A percentile compares a stretch with the other conserved stretches of the same genome.
These are phyloP conservation scores for Drosophila sp. DNA, from an alignment of 1,140 invertebrate genomes.

Conservation along the genomic window DNA sequence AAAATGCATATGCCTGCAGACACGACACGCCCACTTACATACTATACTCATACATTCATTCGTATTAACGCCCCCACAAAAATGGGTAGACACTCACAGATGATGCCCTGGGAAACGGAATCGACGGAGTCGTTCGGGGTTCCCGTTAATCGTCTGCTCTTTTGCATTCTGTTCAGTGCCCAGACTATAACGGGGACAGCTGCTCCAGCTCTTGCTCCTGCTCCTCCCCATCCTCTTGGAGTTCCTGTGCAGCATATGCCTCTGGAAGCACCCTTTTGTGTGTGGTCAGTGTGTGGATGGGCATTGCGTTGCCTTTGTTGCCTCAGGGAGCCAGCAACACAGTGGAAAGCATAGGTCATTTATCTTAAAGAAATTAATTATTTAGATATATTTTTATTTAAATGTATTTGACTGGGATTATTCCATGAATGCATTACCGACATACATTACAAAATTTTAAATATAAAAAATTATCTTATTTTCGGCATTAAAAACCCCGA, in stretches of 20 bases:
- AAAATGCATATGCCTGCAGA: conserved; percentile 70
- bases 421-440: too few relatives aligned
- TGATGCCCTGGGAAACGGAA: conserved; percentile 28
- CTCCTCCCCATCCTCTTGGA: not conserved
- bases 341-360: too few relatives aligned
- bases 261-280: conserved; percentile 31
- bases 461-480: too few relatives aligned
- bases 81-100: conserved; percentile 12
- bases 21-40: conserved; percentile 49
- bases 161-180: conserved; percentile 70
- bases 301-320: conserved; percentile 59
- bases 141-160: conserved; percentile 80
- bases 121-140: conserved; percentile 33
- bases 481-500: too few relatives aligned
- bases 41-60: not conserved
- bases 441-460: too few relatives aligned
- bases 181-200: conserved; percentile 30
- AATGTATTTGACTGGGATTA: too few relatives aligned
- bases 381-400: too few relatives aligned
- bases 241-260: conserved; percentile 33
- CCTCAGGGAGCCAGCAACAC: conserved; percentile 12
- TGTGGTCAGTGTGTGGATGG: not conserved
- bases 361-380: too few relatives aligned
- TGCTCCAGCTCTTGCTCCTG: not conserved
- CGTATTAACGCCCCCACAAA: not conserved